Base-by-base conservation (phyloP, 2,888 invertebrate species). In the Drosophila paramelanica region DNA sequence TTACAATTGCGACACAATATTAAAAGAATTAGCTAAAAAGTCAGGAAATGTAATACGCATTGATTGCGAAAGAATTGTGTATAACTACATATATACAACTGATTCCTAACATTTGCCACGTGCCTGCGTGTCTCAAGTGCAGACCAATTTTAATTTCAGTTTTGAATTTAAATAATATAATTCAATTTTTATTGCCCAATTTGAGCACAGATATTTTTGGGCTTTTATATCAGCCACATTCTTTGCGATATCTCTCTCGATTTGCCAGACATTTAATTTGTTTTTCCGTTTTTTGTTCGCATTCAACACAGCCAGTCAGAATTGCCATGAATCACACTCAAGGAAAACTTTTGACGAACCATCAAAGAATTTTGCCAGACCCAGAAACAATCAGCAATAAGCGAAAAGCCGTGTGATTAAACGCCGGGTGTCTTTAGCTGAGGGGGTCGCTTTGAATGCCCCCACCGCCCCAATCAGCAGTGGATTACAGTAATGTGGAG, bases 121-220 rank as follows among this genome's bases (percentile, higher is more conserved):
- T 76, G 60, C 50, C 51, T 47, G 47, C 23, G 69, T 49, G 69
- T 49, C 55, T 77, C 46, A 73, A 73, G 46, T 57, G 58, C 38
- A 38, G 39, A 50, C 38, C 33, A 49, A 68, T 71, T 67, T 67
- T 31, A 17, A 45, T 38, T 57, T 43, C 33, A 66, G 71, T 76
- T 73, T 61, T 82, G 72, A 67, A 73, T 79, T 81, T 67, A 65
- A 79, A 64, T 20, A 20, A 20, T 68, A 66, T 72, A 81, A 85
- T 85, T 82, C 36, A 42, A 67, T 73, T 85, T 88, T 74, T 67
- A 82, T 85, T 73, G 81, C 77, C 49, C 10, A 38, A 55, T 50
- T 14, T 39, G 60, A 56, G 67, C 53, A 38, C 38, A 31, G 52
- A 8, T 42, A 14, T 43, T 20, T 81, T 41, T 67, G 46, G 33